Percentiles rank a stretch among this genome's conserved stretches.
Evolutionary conservation across 2,797 vertebrate genomes (phyloP).

Genomic region (Aulostomus chinensis): DNA sequence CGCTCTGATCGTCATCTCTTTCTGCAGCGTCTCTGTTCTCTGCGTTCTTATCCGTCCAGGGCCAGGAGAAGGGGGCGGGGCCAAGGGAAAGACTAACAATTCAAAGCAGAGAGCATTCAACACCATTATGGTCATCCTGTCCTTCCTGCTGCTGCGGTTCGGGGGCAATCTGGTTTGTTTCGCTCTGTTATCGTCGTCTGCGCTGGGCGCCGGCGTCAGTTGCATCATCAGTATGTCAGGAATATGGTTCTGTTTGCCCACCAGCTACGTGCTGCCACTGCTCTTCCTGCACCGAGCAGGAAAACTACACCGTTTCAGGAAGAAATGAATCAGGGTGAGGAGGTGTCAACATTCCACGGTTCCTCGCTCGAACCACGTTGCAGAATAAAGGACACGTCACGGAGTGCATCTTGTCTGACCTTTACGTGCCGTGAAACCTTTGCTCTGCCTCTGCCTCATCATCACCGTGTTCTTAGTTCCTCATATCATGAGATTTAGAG

Average conservation of each 20-base stretch:
- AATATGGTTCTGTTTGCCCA: slow-evolving; percentile 7
- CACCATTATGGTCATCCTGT: slow-evolving; percentile 4
- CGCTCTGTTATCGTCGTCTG: too few relatives aligned
- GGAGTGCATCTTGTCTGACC: too few relatives aligned
- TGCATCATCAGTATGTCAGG: too few relatives aligned
- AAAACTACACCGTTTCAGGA: slow-evolving; percentile 1
- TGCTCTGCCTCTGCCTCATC: too few relatives aligned
- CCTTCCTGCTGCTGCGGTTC: slow-evolving; percentile 6
- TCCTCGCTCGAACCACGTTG: too few relatives aligned
- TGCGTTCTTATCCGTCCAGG: background rate
- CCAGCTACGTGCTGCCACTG: slow-evolving; percentile 31
- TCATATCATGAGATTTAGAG: too few relatives aligned
- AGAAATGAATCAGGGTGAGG: background rate
- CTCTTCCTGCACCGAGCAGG: slow-evolving; percentile 27
- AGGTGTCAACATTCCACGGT: too few relatives aligned
- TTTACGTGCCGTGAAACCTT: too few relatives aligned
- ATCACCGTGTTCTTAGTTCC: too few relatives aligned
- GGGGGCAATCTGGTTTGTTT: background rate
- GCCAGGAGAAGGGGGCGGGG: background rate
- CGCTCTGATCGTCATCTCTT: fast-evolving
- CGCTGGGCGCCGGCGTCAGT: too few relatives aligned
- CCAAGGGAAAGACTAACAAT: background rate
- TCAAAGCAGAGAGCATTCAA: slow-evolving; percentile 28
- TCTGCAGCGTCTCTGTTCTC: slow-evolving; percentile 13
- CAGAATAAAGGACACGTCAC: too few relatives aligned